Evolutionary conservation across 2,888 invertebrate genomes (phyloP).

Genomic region (Meiosimyza decipiens): DNA sequence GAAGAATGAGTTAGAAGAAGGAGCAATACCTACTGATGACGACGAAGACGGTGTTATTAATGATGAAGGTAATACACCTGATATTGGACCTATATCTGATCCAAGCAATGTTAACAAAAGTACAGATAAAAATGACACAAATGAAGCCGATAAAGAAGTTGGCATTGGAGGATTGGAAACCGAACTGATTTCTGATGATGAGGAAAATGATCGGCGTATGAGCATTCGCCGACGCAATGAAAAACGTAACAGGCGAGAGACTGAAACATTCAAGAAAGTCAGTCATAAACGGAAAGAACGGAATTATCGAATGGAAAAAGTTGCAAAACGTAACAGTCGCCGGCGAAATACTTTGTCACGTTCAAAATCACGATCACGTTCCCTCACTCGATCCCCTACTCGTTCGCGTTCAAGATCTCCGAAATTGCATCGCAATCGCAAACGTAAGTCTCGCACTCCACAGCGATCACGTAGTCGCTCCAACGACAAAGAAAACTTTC

Average conservation of each 20-base stretch:
- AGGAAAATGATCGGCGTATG: constrained; percentile 64
- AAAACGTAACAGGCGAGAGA: constrained; percentile 49
- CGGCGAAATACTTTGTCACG: constrained; percentile 33
- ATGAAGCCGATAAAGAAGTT: constrained; percentile 16
- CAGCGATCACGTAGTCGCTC: constrained; percentile 48
- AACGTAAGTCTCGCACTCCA: constrained; percentile 34
- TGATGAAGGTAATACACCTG: constrained; percentile 39
- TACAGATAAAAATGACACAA: constrained; percentile 26
- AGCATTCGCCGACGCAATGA: constrained; percentile 41
- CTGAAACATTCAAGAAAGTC: constrained; percentile 79
- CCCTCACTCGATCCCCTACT: constrained; percentile 41
- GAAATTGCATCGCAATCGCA: constrained; percentile 39
- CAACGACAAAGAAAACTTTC: constrained; percentile 62
- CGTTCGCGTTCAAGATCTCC: constrained; percentile 26
- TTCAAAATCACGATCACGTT: constrained; percentile 48
- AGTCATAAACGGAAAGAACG: constrained; percentile 81
- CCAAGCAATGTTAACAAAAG: constrained; percentile 22
- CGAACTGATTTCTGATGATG: constrained; percentile 80
- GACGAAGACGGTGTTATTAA: background rate
- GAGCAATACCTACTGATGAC: constrained; percentile 47
- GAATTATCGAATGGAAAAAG: constrained; percentile 80
- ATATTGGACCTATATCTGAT: constrained; percentile 15
- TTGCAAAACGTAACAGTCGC: constrained; percentile 51
- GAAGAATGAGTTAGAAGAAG: constrained; percentile 65
- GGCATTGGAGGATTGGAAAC: constrained; percentile 74